Evolutionary conservation across 2,888 invertebrate genomes (phyloP), one percentile per base, ranked within the genome.

Genomic region (Falcaria lacertinaria): DNA sequence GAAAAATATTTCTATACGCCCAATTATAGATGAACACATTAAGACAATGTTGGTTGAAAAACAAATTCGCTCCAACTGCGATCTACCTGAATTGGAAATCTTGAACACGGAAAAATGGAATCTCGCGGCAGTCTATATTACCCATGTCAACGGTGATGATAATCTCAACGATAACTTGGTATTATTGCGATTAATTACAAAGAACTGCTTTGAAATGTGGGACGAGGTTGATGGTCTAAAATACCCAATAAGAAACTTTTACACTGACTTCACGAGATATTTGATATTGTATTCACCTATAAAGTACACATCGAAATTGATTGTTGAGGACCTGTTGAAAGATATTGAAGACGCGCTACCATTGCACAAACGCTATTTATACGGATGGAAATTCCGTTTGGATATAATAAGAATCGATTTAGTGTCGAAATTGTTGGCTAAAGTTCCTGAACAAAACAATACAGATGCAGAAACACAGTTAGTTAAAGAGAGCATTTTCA

Each of bases 1-100:
- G 6, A 53, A 64, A n/a, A 57, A 62, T 46, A 57, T 62, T n/a
- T 52, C 61, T 36, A 33, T 72, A 11, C 40, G 39, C 16, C 39
- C 17, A 32, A 67, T 80, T 25, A 48, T 77, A 22, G 48, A 71
- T 19, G 57, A 65, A 4, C 68, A 74, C 41, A 39, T 78, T 14
- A 42, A 51, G 22, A 45, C 45, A 11, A 53, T 60, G 48, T 54
- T 74, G 34, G 41, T 22, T 15, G 44, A 54, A 28, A 48, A 57
- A 38, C 40, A 57, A 33, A 47, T 57, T 35, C 33, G 36, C 6
- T 42, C 47, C 2, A 11, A 34, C 34, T 34, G 43, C 22, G 40
- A 46, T 19, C 43, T 33, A 14, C 2, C 28, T 2, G 54, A 54
- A 19, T 15, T 46, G 7, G 34, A 17, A 7, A 6, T 34, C 33